Base-by-base conservation (phyloP, 2,113 vertebrate genomes). In the Pica pica region DNA sequence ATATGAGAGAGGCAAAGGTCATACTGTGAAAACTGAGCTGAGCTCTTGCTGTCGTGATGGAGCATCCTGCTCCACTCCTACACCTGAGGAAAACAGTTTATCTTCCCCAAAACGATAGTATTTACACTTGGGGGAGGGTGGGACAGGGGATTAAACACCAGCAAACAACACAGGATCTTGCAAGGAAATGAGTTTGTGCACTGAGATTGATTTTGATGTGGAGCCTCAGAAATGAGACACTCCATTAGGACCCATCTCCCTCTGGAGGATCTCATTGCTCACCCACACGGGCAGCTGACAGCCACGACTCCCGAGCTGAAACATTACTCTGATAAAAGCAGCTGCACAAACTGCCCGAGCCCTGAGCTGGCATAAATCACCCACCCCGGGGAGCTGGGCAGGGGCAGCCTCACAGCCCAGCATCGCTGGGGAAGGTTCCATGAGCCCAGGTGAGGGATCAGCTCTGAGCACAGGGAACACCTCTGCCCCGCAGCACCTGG, bases 371-470 rank as follows among this genome's bases (percentile, higher is more conserved):
- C 21, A 49, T 3, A 24, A 37, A 46, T 21, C 50, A 65, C 8
- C 14, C 55, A 37, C 24, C 33, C 37, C 8, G 2, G 10, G 7
- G 24, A 53, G 44, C 37, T 28, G 1, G 0, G 26, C 3, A 11
- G 11, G 39, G 31, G 46, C 3, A 1, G 39, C 7, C 27, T 30
- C 18, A 1, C 23, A 50, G 81, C 55, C 50, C 64, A 64, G 41
- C 59, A 39, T 12, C 53, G 53, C 69, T 53, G 21, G 10, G 1
- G 10, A 13, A 13, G 55, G 55, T 21, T 22, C 55, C 5, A 0
- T 8, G 4, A 33, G 17, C 19, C 39, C 57, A 56, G 30, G 24
- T 27, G 39, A 46, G 64, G 0, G 2, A 59, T 6, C 0, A 0
- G 46, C 52, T 37, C 16, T 3, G 13, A 52, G 68, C 37, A 39